A percentile compares a stretch with the other conserved stretches of the same genome.
Evolutionary conservation across 2,888 invertebrate species (phyloP).

Genomic region (Hemistola chrysoprasaria): DNA sequence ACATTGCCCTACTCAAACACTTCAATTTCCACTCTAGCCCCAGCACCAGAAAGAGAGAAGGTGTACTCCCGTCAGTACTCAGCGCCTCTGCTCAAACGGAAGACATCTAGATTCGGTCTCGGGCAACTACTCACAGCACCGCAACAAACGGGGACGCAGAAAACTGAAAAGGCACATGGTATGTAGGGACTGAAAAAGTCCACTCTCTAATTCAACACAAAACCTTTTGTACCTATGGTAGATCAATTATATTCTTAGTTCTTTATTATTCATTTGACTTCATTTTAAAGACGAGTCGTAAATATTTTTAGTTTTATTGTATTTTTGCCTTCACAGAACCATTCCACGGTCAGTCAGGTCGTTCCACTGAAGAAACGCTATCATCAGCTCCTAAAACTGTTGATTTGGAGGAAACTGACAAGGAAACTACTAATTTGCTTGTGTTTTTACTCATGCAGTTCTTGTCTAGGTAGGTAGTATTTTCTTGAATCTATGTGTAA

Average conservation of each 20-base stretch:
- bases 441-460: slow-evolving; percentile 99
- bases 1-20: too few relatives aligned
- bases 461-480: slow-evolving; percentile 84
- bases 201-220: too few relatives aligned
- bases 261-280: too few relatives aligned
- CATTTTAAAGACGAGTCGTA: too few relatives aligned
- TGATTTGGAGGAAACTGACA: slow-evolving; percentile 96
- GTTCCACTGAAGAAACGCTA: slow-evolving; percentile 87
- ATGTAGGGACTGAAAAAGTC: too few relatives aligned
- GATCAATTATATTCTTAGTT: too few relatives aligned
- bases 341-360: slow-evolving; percentile 90
- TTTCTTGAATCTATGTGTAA: too few relatives aligned
- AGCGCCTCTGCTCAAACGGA: slow-evolving; percentile 96
- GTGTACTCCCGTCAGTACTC: slow-evolving; percentile 96
- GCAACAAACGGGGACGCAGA: slow-evolving; percentile 30
- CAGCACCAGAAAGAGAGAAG: slow-evolving; percentile 88
- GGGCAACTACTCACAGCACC: slow-evolving; percentile 86
- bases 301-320: too few relatives aligned
- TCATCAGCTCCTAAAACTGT: slow-evolving; percentile 92
- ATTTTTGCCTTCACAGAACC: slow-evolving; percentile 49
- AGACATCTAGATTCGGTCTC: slow-evolving; percentile 95
- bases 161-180: slow-evolving; percentile 8
- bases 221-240: too few relatives aligned
- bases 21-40: too few relatives aligned
- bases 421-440: slow-evolving; percentile 96